Conservation (phyloP, 2,888 invertebrate species). For the Apodemia zela region DNA sequence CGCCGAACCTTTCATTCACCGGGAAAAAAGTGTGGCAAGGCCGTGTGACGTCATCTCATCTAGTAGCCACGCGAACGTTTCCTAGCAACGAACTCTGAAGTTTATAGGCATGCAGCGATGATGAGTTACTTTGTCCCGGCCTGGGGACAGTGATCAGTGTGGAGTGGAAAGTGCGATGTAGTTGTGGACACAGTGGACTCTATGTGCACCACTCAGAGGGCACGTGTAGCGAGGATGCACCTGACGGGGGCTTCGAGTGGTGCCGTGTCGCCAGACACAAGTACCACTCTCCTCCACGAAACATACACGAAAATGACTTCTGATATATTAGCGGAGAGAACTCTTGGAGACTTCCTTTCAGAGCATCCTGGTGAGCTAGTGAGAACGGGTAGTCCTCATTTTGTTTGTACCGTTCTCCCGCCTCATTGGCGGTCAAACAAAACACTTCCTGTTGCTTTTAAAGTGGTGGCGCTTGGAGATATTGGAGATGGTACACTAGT, state of each 20-base stretch:
- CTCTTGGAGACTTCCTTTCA: constrained; percentile 91
- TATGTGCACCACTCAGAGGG: constrained; percentile 77
- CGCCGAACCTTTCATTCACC: constrained; percentile 83
- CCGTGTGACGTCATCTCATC: constrained; percentile 78
- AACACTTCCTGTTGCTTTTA: constrained; percentile 97
- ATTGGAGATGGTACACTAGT: constrained; percentile 98
- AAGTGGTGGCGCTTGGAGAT: constrained; percentile 96
- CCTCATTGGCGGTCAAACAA: constrained; percentile 99
- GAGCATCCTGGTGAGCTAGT: constrained; percentile 96
- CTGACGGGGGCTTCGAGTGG: constrained; percentile 75
- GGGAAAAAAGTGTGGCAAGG: constrained; percentile 81
- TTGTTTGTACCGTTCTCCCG: constrained; percentile 96
- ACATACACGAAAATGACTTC: constrained; percentile 94
- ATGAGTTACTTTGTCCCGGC: constrained; percentile 43
- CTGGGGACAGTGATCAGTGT: constrained; percentile 47
- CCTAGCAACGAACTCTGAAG: constrained; percentile 64
- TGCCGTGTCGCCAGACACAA: constrained; percentile 85
- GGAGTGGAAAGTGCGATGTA: constrained; percentile 61
- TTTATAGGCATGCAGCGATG: constrained; percentile 42
- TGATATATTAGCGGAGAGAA: constrained; percentile 92
- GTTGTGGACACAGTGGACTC: constrained; percentile 50
- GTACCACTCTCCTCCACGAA: constrained; percentile 87
- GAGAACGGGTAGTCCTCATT: constrained; percentile 94
- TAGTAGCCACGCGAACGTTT: constrained; percentile 73
- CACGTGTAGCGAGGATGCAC: constrained; percentile 77